phyloP scores from a whole-genome alignment of 2,888 invertebrate genomes.

The Xylota sylvarum region DNA sequence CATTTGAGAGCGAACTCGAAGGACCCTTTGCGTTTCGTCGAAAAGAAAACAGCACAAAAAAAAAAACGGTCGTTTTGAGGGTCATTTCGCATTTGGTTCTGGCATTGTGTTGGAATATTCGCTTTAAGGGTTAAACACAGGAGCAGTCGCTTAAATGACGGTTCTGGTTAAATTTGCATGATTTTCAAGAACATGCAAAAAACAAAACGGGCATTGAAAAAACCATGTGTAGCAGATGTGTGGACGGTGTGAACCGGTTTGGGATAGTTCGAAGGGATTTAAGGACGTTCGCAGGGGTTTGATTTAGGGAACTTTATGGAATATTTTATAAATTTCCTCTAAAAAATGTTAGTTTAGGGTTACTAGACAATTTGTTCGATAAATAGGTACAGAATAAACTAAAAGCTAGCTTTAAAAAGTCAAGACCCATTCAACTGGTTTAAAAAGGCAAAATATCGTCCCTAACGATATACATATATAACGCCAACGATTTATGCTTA shows the following conservation, averaged over 20 bases:
- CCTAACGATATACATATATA: no score
- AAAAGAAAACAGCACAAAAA: slow-evolving; percentile 29
- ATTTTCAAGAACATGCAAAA: slow-evolving; percentile 15
- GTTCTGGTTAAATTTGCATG: slow-evolving; percentile 52
- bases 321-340: no score
- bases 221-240: slow-evolving; percentile 10
- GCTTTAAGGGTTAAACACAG: slow-evolving; percentile 49
- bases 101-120: slow-evolving; percentile 45
- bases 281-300: background rate
- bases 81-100: slow-evolving; percentile 66
- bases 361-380: no score
- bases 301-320: no score
- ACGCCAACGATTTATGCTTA: no score
- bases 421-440: no score
- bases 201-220: background rate
- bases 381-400: no score
- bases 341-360: no score
- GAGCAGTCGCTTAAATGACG: slow-evolving; percentile 18
- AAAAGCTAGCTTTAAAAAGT: no score
- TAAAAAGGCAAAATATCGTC: no score
- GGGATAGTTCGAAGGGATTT: background rate
- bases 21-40: slow-evolving; percentile 56
- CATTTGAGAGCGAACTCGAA: slow-evolving; percentile 44
- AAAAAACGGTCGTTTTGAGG: slow-evolving; percentile 53
- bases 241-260: slow-evolving; percentile 1